A percentile compares a stretch with the other conserved stretches of the same genome.
Evolutionary conservation across 2,797 vertebrate species (phyloP).

Genomic region (Hafferia zeledoni): DNA sequence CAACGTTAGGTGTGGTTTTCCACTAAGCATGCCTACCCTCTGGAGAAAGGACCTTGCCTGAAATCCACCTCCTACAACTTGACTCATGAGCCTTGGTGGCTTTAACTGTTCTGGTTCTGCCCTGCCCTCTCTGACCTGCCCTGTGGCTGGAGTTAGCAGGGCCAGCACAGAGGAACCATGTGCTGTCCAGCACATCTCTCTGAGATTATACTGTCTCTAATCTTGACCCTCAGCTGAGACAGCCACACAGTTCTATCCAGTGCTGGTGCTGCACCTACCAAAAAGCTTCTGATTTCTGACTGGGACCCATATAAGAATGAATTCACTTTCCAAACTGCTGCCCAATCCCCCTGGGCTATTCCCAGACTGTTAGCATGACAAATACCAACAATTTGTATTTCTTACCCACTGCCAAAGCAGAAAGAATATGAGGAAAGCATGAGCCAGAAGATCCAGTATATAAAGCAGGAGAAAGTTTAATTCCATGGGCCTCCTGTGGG

Average conservation of each 20-base stretch:
- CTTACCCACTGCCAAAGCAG: not conserved
- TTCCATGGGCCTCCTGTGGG: not conserved
- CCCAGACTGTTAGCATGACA: not conserved
- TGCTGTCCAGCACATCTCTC: not conserved
- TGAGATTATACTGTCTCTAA: not conserved
- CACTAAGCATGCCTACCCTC: not conserved
- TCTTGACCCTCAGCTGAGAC: not conserved
- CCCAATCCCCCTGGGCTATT: not conserved
- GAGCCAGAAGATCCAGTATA: not conserved
- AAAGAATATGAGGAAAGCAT: not conserved
- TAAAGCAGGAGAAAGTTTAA: not conserved
- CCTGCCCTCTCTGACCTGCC: not conserved
- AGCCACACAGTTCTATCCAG: no score
- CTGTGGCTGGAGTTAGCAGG: not conserved
- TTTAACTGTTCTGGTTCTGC: not conserved
- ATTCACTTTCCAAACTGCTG: not conserved
- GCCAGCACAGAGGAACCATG: not conserved
- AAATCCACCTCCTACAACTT: not conserved
- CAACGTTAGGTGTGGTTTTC: not conserved
- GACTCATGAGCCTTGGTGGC: not conserved
- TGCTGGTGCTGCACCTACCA: not conserved
- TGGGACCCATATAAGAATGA: not conserved
- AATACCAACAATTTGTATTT: not conserved
- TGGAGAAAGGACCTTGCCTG: not conserved
- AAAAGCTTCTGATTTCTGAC: not conserved